These are phyloP conservation scores for Geophilus truncorum DNA, from an alignment of 2,888 invertebrate genomes.

Conservation along the genomic window DNA sequence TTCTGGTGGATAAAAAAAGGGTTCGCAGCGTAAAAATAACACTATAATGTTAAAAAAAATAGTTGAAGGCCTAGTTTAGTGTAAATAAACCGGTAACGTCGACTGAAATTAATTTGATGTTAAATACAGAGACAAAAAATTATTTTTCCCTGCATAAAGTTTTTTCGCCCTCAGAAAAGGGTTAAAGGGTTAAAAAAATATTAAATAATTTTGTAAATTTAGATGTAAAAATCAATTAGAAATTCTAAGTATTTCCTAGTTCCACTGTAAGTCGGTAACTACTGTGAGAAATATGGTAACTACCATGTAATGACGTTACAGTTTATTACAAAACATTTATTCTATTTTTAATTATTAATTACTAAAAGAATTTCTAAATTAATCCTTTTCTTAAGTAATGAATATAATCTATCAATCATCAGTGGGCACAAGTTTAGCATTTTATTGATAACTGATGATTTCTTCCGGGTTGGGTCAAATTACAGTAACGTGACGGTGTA, in stretches of 20 bases:
- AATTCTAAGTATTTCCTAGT: too few relatives aligned
- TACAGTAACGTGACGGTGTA: conserved; percentile 5
- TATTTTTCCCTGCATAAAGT: too few relatives aligned
- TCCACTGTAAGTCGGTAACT: not conserved
- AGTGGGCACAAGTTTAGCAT: not conserved
- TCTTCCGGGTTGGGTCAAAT: conserved; percentile 1
- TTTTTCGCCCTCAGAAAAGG: too few relatives aligned
- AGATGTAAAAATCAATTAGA: too few relatives aligned
- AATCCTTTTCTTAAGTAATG: not conserved
- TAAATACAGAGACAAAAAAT: too few relatives aligned
- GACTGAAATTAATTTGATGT: too few relatives aligned
- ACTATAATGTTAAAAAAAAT: not conserved
- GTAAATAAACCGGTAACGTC: too few relatives aligned
- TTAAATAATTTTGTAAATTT: not conserved
- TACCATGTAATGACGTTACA: not conserved
- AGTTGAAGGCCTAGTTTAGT: not conserved
- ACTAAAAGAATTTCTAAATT: too few relatives aligned
- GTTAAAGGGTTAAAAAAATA: not conserved
- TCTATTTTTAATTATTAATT: too few relatives aligned
- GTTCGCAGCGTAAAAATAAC: not conserved
- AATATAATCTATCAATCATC: not conserved
- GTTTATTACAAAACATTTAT: too few relatives aligned
- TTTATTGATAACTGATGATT: not conserved
- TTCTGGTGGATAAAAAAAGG: too few relatives aligned
- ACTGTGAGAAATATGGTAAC: not conserved